phyloP scores from a whole-genome alignment of 2,797 vertebrate species.

The Buphagus erythrorhynchus region DNA sequence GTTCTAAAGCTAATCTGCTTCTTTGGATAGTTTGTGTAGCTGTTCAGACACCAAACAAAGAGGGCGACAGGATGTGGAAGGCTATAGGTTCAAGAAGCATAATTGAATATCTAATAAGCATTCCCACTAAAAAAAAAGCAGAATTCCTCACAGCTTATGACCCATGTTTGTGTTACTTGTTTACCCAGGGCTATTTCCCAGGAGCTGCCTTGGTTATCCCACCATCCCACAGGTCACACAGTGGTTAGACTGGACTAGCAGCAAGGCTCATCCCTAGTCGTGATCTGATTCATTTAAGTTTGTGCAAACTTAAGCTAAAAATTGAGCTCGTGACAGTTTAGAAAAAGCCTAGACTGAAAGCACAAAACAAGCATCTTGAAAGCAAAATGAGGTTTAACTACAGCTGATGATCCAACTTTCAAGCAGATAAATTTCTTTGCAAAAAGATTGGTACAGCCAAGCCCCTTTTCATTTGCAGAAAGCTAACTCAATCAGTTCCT shows the following conservation, averaged over 20 bases:
- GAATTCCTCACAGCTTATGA: neutral
- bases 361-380: slow-evolving; percentile 28
- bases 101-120: neutral
- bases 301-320: neutral
- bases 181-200: neutral
- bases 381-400: slow-evolving; percentile 31
- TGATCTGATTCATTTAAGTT: neutral
- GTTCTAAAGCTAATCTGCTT: neutral
- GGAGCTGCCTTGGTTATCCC: neutral
- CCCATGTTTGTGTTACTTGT: neutral
- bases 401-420: slow-evolving; percentile 46
- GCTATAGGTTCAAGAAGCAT: neutral
- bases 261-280: neutral
- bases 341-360: neutral
- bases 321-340: neutral
- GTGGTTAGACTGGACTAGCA: neutral
- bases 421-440: slow-evolving; percentile 52
- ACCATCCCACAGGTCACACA: accelerated
- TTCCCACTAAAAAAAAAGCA: neutral
- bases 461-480: slow-evolving; percentile 42
- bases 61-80: neutral
- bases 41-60: neutral
- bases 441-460: slow-evolving; percentile 32
- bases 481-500: slow-evolving; percentile 65
- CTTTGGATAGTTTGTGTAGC: neutral